Conservation (phyloP, 2,888 invertebrate genomes). For the Byasa hedistus region DNA sequence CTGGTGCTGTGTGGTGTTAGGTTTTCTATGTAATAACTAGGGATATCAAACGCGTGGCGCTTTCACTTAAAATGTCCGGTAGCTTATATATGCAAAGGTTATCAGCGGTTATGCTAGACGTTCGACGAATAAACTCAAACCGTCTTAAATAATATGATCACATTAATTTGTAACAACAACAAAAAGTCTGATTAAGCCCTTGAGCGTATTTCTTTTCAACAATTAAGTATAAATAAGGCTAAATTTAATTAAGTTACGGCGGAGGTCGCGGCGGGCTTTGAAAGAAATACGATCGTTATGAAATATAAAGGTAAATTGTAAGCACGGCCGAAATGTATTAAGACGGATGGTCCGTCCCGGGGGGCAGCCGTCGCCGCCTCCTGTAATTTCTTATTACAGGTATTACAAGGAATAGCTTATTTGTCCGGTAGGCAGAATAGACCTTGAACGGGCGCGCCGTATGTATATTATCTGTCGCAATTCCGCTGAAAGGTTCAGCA, state of each 20-base stretch:
- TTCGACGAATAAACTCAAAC: too few relatives aligned
- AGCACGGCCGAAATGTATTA: constrained; percentile 26
- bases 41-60: too few relatives aligned
- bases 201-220: constrained; percentile 16
- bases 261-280: constrained; percentile 4
- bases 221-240: constrained; percentile 14
- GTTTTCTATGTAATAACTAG: too few relatives aligned
- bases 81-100: too few relatives aligned
- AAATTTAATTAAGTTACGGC: constrained; percentile 22
- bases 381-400: constrained; percentile 24
- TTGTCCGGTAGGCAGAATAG: constrained; percentile 29
- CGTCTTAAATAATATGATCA: too few relatives aligned
- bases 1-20: too few relatives aligned
- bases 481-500: constrained; percentile 29
- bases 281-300: constrained; percentile 25
- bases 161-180: too few relatives aligned
- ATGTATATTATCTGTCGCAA: constrained; percentile 32
- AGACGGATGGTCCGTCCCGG: constrained; percentile 23
- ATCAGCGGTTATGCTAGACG: too few relatives aligned
- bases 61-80: too few relatives aligned
- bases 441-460: constrained; percentile 25
- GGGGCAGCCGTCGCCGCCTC: constrained; percentile 9
- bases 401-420: constrained; percentile 30
- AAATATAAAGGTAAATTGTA: constrained; percentile 26
- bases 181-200: constrained; percentile 8